Evolutionary conservation across 2,113 vertebrate genomes (phyloP).

Genomic region (Podarcis cretensis): DNA sequence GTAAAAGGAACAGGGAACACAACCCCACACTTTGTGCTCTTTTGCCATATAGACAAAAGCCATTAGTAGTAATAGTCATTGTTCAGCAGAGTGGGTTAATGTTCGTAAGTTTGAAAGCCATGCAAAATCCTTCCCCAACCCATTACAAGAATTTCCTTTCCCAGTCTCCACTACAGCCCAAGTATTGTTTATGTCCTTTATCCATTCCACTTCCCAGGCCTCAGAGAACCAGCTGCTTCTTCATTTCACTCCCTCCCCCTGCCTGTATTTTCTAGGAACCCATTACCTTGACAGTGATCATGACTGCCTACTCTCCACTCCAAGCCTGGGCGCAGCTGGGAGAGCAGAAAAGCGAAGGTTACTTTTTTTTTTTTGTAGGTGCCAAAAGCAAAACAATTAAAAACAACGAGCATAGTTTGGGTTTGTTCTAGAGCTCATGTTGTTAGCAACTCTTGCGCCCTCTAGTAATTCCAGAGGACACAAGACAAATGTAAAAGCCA

Average conservation of each 20-base stretch:
- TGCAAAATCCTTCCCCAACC: neutral
- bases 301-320: neutral
- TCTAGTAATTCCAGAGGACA: neutral
- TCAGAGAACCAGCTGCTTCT: neutral
- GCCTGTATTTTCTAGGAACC: neutral
- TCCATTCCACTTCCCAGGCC: neutral
- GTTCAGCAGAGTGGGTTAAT: neutral
- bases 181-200: neutral
- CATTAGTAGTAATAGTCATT: neutral
- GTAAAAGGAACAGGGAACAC: neutral
- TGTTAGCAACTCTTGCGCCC: no score
- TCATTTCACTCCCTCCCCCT: neutral
- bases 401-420: neutral
- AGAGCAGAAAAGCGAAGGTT: neutral
- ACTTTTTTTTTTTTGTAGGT: neutral
- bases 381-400: neutral
- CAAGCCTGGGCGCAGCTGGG: neutral
- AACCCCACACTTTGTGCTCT: neutral
- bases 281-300: neutral
- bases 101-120: neutral
- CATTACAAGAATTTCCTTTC: neutral
- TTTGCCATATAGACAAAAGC: neutral
- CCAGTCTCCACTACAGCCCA: no score
- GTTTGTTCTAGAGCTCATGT: neutral
- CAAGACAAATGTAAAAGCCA: neutral